Conservation (phyloP, 2,888 invertebrate species). For the Yponomeuta malinellus region DNA sequence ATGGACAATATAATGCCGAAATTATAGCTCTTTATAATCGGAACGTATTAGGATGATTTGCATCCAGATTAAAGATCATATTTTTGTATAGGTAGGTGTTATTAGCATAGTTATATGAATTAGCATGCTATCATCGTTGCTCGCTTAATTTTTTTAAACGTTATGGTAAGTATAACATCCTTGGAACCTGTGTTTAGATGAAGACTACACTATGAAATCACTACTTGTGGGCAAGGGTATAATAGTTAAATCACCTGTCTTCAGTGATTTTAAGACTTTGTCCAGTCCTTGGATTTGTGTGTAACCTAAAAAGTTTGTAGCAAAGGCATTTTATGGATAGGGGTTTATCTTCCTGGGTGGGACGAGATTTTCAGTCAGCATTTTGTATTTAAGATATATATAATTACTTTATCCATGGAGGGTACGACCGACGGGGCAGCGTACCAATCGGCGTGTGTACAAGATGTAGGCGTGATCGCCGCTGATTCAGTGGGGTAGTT, state of each 20-base stretch:
- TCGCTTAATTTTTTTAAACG: conserved; percentile 65
- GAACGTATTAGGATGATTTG: conserved; percentile 74
- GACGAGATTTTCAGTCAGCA: conserved; percentile 51
- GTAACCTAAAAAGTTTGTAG: neutral
- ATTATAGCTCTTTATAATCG: conserved; percentile 73
- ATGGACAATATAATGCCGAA: conserved; percentile 74
- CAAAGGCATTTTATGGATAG: neutral
- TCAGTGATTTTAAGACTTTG: neutral
- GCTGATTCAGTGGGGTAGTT: conserved; percentile 75
- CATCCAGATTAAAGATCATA: conserved; percentile 75
- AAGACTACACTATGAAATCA: conserved; percentile 38
- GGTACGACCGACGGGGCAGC: conserved; percentile 43
- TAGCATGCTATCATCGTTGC: conserved; percentile 61
- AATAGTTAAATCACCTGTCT: conserved; percentile 4
- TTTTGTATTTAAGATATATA: conserved; percentile 49
- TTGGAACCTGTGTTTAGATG: conserved; percentile 46
- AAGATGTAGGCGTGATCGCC: conserved; percentile 74
- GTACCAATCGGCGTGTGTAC: conserved; percentile 71
- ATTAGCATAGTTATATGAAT: conserved; percentile 74
- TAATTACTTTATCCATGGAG: conserved; percentile 56
- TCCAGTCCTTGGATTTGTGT: neutral
- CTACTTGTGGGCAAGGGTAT: conserved; percentile 21
- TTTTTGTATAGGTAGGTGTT: conserved; percentile 69
- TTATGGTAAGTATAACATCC: conserved; percentile 51
- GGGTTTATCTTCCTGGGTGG: conserved; percentile 19